These are phyloP conservation scores for Hirundichthys speculiger DNA, from an alignment of 2,113 vertebrate species.

Conservation along the genomic window DNA sequence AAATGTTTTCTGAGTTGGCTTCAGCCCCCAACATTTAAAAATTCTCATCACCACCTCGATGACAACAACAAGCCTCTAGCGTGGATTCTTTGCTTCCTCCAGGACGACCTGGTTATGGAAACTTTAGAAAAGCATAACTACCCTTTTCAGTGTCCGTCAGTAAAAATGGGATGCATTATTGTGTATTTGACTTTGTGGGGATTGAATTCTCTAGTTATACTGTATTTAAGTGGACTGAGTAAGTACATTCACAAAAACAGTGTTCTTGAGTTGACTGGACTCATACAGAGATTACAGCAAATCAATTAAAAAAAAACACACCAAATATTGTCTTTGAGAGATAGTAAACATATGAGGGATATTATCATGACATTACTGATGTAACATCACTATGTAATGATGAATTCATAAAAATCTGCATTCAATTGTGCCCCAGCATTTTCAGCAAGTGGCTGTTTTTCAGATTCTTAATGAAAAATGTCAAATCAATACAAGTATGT, in stretches of 20 bases:
- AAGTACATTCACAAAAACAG: neutral
- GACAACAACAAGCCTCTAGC: too few species aligned
- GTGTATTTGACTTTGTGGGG: neutral
- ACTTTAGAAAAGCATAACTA: neutral
- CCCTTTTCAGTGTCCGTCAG: neutral
- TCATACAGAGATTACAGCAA: neutral
- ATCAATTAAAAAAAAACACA: conserved; percentile 4
- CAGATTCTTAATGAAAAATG: conserved; percentile 1
- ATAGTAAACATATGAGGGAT: neutral
- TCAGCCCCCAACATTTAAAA: too few species aligned
- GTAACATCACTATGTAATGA: neutral
- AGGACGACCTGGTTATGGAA: neutral
- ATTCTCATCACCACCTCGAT: too few species aligned
- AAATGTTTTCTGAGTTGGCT: too few species aligned
- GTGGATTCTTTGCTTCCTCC: too few species aligned
- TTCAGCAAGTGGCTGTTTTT: neutral
- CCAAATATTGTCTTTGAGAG: neutral
- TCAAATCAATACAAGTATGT: neutral
- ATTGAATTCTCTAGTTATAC: neutral
- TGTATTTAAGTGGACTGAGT: conserved; percentile 12
- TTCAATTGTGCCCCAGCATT: neutral
- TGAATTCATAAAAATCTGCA: neutral
- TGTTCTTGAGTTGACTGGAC: too few species aligned
- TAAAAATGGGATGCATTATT: neutral
- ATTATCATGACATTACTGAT: neutral